Evolutionary conservation across 2,797 vertebrate genomes (phyloP), one percentile per base, ranked within the genome.

Genomic region (Nannoperca australis): DNA sequence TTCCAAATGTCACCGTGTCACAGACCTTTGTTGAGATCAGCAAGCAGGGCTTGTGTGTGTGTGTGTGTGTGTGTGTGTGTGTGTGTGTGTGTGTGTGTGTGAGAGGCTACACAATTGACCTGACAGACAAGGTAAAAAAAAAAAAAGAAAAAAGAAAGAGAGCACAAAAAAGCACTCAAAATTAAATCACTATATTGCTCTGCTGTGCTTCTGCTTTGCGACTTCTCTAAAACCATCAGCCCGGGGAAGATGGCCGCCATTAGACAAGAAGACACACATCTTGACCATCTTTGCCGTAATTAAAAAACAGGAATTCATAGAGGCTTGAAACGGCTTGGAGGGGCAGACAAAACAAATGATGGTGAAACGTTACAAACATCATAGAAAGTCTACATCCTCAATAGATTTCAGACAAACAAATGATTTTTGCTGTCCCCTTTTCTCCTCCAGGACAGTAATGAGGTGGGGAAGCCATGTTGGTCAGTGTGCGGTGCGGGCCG

Each of bases 1-100:
- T 76, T 87, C 84, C 80, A 92, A 92, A 93, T 92, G 88, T 91
- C 91, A 93, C 74, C 18, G 70, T 82, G 87, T 89, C 88, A 89
- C 67, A 79, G 83, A 90, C 84, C 85, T 91, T 89, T 89, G 90
- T 91, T 87, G 73, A 87, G 85, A 90, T 83, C 85, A 88, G 85
- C 75, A 72, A 89, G 72, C 67, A 78, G n/a, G n/a, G n/a, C n/a
- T n/a, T 58, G 44, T 73, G 67, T 77, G 68, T 81, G 76, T 58
- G 44, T 73, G 67, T 77, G 70, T 83, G 61, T 76, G 49, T 64
- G 51, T 58, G 44, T 73, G 67, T 77, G 68, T 81, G 76, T 58
- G 44, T 73, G 67, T 77, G 70, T 83, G 61, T 76, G 49, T 64
- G 51, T 75, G 67, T 76, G 70, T 74, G 73, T 69, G 80, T 82